phyloP scores from a whole-genome alignment of 1,140 invertebrate genomes.

The Trichonephila clavipes region DNA sequence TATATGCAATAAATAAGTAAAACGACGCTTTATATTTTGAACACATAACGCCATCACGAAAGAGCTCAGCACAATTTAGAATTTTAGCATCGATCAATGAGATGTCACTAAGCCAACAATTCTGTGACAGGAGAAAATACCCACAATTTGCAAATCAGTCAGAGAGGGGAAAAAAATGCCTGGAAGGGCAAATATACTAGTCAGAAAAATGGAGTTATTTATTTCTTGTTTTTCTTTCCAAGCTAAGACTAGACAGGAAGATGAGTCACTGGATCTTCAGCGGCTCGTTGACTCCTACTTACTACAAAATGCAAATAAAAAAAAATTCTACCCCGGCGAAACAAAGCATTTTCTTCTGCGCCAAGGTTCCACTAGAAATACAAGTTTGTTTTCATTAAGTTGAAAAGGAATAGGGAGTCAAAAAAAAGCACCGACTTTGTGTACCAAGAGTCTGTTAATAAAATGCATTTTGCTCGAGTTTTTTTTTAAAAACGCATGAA shows the following conservation, averaged over 20 bases:
- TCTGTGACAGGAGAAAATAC: constrained; percentile 4
- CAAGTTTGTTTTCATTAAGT: neutral
- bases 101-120: constrained; percentile 16
- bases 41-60: too few relatives aligned
- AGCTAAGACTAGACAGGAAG: constrained; percentile 8
- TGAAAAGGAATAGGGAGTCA: neutral
- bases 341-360: neutral
- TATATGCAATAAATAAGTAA: neutral
- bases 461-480: too few relatives aligned
- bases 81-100: neutral
- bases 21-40: neutral
- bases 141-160: neutral
- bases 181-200: neutral
- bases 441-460: too few relatives aligned
- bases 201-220: neutral
- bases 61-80: neutral
- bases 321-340: neutral
- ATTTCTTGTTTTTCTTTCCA: neutral
- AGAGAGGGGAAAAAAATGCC: neutral
- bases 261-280: constrained; percentile 39
- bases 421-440: too few relatives aligned
- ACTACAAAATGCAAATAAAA: neutral
- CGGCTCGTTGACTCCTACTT: constrained; percentile 44
- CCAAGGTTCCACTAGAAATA: neutral
- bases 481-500: too few relatives aligned